These are phyloP conservation scores for Hypercompe scribonia DNA, from an alignment of 2,888 invertebrate genomes.

Conservation along the genomic window DNA sequence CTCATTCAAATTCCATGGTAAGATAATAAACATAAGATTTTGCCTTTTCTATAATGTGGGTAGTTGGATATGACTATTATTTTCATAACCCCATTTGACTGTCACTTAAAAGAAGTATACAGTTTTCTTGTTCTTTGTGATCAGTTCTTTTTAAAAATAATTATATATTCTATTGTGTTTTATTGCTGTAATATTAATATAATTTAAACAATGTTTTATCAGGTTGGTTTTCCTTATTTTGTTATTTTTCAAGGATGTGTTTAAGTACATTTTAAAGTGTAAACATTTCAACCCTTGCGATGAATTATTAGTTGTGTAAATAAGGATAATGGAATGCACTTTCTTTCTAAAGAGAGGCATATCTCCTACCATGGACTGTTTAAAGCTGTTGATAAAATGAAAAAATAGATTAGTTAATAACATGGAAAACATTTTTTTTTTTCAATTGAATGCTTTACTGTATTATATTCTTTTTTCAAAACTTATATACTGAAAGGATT, in stretches of 20 bases:
- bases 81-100: not conserved
- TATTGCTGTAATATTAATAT: not conserved
- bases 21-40: conserved; percentile 38
- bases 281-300: not conserved
- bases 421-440: too few relatives aligned
- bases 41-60: conserved; percentile 3
- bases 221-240: not conserved
- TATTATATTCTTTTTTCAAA: too few relatives aligned
- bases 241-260: not conserved
- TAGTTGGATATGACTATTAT: not conserved
- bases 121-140: not conserved
- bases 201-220: not conserved
- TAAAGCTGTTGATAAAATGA: not conserved
- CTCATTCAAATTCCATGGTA: conserved; percentile 85
- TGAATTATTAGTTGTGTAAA: not conserved
- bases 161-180: not conserved
- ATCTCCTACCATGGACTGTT: not conserved
- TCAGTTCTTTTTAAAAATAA: not conserved
- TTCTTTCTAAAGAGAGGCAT: too few relatives aligned
- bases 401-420: not conserved
- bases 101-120: not conserved
- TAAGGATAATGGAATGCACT: not conserved
- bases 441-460: too few relatives aligned
- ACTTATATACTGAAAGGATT: too few relatives aligned
- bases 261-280: not conserved